A percentile compares a stretch with the other conserved stretches of the same genome.
phyloP scores from a whole-genome alignment of 2,888 invertebrate species.

The Polydrusus pterygomalis region DNA sequence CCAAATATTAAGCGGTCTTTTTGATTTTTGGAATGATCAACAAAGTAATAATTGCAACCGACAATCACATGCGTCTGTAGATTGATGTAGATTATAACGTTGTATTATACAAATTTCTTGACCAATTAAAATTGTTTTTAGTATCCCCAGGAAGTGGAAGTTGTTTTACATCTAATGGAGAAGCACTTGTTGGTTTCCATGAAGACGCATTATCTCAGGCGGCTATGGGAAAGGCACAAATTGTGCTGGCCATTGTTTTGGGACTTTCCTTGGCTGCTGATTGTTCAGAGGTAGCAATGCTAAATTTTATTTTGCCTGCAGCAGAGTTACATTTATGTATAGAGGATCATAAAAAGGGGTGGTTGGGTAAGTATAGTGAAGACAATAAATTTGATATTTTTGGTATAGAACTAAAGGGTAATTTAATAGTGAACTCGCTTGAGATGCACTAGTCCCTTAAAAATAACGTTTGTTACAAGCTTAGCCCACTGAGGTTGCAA shows the following conservation, averaged over 20 bases:
- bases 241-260: slow-evolving; percentile 78
- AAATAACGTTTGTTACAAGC: too few relatives aligned
- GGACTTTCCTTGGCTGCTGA: slow-evolving; percentile 82
- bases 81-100: too few relatives aligned
- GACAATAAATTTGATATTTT: too few relatives aligned
- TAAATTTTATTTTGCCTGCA: slow-evolving; percentile 83
- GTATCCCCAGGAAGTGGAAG: slow-evolving; percentile 6
- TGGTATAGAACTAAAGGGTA: too few relatives aligned
- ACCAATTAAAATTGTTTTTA: slow-evolving; percentile 3
- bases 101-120: too few relatives aligned
- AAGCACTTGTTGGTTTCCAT: slow-evolving; percentile 81
- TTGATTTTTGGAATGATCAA: too few relatives aligned
- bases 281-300: slow-evolving; percentile 80
- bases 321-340: slow-evolving; percentile 87
- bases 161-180: slow-evolving; percentile 62
- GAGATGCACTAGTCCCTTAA: too few relatives aligned
- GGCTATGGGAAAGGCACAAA: slow-evolving; percentile 82
- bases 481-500: too few relatives aligned
- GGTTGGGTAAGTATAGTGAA: slow-evolving; percentile 76
- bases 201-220: slow-evolving; percentile 86
- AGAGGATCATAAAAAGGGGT: slow-evolving; percentile 81
- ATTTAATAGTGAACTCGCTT: too few relatives aligned
- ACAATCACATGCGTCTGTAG: too few relatives aligned
- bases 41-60: too few relatives aligned
- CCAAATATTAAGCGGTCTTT: too few relatives aligned